phyloP scores from a whole-genome alignment of 2,797 vertebrate species.

The Hipposideros larvatus region DNA sequence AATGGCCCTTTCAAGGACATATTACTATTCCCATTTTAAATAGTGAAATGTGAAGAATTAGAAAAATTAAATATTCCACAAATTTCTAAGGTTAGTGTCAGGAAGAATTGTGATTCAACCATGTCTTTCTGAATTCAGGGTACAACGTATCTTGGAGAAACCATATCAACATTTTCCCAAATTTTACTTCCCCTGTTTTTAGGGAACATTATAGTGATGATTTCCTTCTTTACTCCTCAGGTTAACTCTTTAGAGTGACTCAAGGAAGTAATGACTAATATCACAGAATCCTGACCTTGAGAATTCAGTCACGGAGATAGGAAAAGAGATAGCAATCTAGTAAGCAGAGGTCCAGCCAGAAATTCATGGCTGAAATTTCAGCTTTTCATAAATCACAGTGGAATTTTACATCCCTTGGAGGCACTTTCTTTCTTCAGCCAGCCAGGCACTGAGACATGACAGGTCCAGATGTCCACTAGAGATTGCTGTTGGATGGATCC shows the following conservation, averaged over 20 bases:
- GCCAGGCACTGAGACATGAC: constrained; percentile 24
- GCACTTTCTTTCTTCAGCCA: constrained; percentile 29
- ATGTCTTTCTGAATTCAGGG: background rate
- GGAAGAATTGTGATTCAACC: background rate
- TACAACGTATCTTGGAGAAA: background rate
- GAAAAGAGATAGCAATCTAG: background rate
- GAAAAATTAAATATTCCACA: background rate
- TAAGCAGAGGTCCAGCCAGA: constrained; percentile 24
- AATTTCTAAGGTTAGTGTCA: background rate
- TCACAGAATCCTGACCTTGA: constrained; percentile 62
- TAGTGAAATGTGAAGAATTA: background rate
- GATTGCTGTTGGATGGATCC: background rate
- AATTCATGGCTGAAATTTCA: constrained; percentile 42
- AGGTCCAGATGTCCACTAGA: constrained; percentile 60
- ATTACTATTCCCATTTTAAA: background rate
- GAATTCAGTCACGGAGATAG: background rate
- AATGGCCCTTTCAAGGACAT: background rate
- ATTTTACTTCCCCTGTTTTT: background rate
- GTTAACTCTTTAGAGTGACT: background rate
- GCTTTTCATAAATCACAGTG: constrained; percentile 47
- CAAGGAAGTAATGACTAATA: background rate
- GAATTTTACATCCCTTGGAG: constrained; percentile 62
- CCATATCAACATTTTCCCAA: background rate
- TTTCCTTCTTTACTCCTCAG: background rate
- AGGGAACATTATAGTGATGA: background rate